Conservation (phyloP, 2,888 invertebrate genomes). For the Lacanobia oleracea region DNA sequence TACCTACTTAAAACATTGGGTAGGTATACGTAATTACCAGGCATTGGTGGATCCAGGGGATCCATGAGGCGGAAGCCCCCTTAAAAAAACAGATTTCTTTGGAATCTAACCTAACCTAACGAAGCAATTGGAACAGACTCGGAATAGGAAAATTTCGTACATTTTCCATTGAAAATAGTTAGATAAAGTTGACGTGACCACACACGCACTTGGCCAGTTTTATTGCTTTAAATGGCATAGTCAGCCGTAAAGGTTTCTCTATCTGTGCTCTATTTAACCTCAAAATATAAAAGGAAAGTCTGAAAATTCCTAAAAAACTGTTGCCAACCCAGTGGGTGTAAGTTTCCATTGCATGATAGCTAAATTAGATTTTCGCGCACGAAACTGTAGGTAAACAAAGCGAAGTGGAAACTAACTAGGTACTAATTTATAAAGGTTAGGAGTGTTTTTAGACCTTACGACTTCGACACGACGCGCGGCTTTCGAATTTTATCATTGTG, state of each 20-base stretch:
- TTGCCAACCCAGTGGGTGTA: neutral
- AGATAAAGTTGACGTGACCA: too few relatives aligned
- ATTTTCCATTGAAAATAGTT: too few relatives aligned
- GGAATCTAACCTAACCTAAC: too few relatives aligned
- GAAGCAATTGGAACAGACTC: too few relatives aligned
- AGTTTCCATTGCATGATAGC: constrained; percentile 30
- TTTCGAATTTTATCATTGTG: neutral
- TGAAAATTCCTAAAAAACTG: neutral
- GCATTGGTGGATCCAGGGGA: too few relatives aligned
- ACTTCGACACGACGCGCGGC: neutral
- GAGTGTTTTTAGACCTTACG: constrained; percentile 28
- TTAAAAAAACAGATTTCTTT: too few relatives aligned
- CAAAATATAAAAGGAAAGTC: neutral
- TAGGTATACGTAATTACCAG: too few relatives aligned
- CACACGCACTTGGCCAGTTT: neutral
- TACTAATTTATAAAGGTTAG: constrained; percentile 43
- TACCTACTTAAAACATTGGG: too few relatives aligned
- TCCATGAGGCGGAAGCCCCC: too few relatives aligned
- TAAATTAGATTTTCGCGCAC: constrained; percentile 40
- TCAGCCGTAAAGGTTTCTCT: neutral
- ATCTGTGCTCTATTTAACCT: neutral
- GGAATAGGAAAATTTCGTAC: too few relatives aligned
- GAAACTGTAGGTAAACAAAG: constrained; percentile 33
- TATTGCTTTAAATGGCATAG: neutral
- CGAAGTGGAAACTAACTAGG: constrained; percentile 42